These are phyloP conservation scores for Drosophila anomalata DNA, from an alignment of 2,888 invertebrate species.

Conservation along the genomic window DNA sequence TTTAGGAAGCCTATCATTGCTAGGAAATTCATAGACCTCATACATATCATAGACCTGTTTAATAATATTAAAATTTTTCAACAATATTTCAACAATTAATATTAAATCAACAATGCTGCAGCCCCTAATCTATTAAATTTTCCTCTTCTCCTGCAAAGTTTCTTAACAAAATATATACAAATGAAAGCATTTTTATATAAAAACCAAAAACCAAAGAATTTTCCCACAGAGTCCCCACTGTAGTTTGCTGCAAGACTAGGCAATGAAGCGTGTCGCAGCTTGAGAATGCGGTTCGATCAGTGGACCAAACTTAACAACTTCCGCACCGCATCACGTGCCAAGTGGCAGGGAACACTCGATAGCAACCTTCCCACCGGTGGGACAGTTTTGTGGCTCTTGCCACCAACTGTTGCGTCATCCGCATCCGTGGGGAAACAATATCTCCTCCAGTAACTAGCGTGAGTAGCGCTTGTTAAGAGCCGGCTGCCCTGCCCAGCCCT, in stretches of 20 bases:
- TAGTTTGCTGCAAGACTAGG: conserved; percentile 58
- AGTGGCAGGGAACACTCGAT: conserved; percentile 19
- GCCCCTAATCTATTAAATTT: background rate
- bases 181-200: background rate
- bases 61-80: too few relatives aligned
- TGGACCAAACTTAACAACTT: conserved; percentile 71
- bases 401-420: conserved; percentile 38
- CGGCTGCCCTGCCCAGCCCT: conserved; percentile 27
- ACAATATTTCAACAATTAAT: too few relatives aligned
- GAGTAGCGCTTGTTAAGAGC: conserved; percentile 57
- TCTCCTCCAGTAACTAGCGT: conserved; percentile 53
- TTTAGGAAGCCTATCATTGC: too few relatives aligned
- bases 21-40: too few relatives aligned
- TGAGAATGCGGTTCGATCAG: conserved; percentile 67
- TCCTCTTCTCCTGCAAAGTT: background rate
- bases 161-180: background rate
- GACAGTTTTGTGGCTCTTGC: conserved; percentile 37
- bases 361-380: conserved; percentile 27
- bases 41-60: too few relatives aligned
- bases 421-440: background rate
- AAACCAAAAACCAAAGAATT: background rate
- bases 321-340: conserved; percentile 69
- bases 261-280: conserved; percentile 65
- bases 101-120: too few relatives aligned
- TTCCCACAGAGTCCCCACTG: conserved; percentile 39